These are phyloP conservation scores for Scarus forsteni DNA, from an alignment of 2,797 vertebrate species.

Conservation along the genomic window DNA sequence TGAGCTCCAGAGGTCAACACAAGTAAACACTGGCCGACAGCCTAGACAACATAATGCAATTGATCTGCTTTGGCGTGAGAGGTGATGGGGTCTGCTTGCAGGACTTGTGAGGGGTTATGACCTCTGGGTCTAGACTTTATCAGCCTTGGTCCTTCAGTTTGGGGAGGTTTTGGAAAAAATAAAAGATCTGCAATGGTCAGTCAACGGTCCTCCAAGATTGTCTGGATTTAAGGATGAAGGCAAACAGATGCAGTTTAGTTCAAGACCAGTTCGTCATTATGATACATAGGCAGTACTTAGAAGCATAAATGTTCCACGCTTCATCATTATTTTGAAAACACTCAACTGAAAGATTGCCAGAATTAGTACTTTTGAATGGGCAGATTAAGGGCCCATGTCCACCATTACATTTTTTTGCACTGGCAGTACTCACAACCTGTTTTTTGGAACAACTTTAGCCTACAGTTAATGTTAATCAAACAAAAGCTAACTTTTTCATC, in stretches of 20 bases:
- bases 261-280: background rate
- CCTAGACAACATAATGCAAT: constrained; percentile 69
- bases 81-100: constrained; percentile 57
- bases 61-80: constrained; percentile 67
- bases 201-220: constrained; percentile 30
- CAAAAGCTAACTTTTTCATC: no score
- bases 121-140: constrained; percentile 53
- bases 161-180: constrained; percentile 30
- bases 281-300: background rate
- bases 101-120: constrained; percentile 60
- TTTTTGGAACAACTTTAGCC: no score
- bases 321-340: background rate
- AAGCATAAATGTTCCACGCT: background rate
- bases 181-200: constrained; percentile 27
- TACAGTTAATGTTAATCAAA: no score
- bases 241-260: constrained; percentile 18
- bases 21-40: constrained; percentile 69
- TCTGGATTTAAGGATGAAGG: constrained; percentile 21
- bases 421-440: no score
- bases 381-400: no score
- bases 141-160: constrained; percentile 30
- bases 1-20: constrained; percentile 68
- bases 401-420: no score
- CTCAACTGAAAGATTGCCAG: background rate
- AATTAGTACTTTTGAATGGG: background rate